A percentile compares a stretch with the other conserved stretches of the same genome.
These are phyloP conservation scores for Cantharis rustica DNA, from an alignment of 2,888 invertebrate species.

Conservation along the genomic window DNA sequence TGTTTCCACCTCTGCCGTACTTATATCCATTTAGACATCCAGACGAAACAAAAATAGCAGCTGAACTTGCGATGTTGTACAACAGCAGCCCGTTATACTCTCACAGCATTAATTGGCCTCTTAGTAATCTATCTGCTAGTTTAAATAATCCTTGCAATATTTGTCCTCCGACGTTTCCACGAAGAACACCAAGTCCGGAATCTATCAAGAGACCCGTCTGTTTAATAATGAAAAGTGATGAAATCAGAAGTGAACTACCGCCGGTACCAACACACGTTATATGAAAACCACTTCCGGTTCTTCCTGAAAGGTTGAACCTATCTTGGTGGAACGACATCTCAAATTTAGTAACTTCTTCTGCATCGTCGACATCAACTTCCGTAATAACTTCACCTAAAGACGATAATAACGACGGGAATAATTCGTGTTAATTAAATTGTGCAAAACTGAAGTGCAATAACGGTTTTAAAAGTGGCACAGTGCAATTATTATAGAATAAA, in stretches of 20 bases:
- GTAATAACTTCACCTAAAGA: conserved; percentile 40
- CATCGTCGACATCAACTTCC: conserved; percentile 51
- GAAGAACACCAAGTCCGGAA: conserved; percentile 51
- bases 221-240: conserved; percentile 66
- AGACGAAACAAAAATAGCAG: conserved; percentile 66
- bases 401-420: conserved; percentile 47
- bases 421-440: conserved; percentile 43
- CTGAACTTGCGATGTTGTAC: conserved; percentile 72
- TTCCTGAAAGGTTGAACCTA: conserved; percentile 71
- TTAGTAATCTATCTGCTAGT: conserved; percentile 41
- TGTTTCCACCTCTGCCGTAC: conserved; percentile 75
- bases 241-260: conserved; percentile 58
- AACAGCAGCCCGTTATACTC: conserved; percentile 61
- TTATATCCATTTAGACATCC: conserved; percentile 69
- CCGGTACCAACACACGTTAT: conserved; percentile 67
- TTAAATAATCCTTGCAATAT: conserved; percentile 49
- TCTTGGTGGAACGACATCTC: conserved; percentile 56
- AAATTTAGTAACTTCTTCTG: conserved; percentile 52
- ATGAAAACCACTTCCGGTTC: conserved; percentile 85
- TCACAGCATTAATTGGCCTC: conserved; percentile 54
- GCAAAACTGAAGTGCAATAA: conserved; percentile 4
- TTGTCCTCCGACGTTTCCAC: conserved; percentile 53
- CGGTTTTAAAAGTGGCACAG: conserved; percentile 6
- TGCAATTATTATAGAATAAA: conserved; percentile 14
- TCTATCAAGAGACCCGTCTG: conserved; percentile 62